phyloP scores from a whole-genome alignment of 2,113 vertebrate genomes.

The Tiliqua scincoides region DNA sequence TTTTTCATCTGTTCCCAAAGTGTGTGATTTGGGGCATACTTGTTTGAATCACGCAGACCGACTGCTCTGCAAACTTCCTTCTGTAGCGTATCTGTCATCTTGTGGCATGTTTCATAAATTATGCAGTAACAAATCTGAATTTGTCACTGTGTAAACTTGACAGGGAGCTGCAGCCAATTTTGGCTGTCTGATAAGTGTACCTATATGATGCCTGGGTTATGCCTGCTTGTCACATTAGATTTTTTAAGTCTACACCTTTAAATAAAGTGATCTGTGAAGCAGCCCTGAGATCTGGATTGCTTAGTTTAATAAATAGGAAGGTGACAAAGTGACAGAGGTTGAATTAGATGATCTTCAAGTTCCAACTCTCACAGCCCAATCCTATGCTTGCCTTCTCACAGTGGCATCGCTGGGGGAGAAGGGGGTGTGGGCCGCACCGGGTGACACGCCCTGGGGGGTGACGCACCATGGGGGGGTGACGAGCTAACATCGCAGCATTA shows the following conservation, averaged over 20 bases:
- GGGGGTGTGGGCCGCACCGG: no score
- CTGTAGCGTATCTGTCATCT: background rate
- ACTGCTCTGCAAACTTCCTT: background rate
- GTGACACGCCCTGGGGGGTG: no score
- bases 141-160: background rate
- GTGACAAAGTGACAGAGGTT: background rate
- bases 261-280: background rate
- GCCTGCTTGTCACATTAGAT: background rate
- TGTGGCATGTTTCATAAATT: background rate
- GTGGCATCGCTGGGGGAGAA: no score
- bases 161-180: background rate
- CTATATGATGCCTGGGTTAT: background rate
- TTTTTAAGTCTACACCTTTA: background rate
- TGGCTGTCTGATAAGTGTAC: background rate
- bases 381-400: no score
- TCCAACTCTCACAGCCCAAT: no score
- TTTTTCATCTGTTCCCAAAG: background rate
- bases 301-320: background rate
- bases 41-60: background rate
- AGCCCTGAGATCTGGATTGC: background rate
- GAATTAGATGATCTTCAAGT: background rate
- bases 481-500: no score
- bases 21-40: background rate
- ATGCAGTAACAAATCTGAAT: background rate
- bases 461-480: no score